Conservation (phyloP, 2,888 invertebrate species). For the Hypomecis atomaria region DNA sequence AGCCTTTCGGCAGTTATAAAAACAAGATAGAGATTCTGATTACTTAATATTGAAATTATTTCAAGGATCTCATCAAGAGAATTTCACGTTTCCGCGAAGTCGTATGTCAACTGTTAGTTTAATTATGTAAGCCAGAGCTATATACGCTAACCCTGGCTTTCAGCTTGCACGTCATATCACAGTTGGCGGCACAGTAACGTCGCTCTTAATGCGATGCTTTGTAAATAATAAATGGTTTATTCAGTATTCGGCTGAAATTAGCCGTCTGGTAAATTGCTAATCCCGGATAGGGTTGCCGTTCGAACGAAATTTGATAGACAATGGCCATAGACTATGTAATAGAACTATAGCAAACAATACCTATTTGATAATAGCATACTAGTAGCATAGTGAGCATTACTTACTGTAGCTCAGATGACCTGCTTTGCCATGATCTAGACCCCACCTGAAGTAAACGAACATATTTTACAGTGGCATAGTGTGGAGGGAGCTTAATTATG, state of each 20-base stretch:
- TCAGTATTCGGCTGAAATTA: slow-evolving; percentile 59
- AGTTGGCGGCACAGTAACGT: slow-evolving; percentile 7
- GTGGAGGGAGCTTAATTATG: too few relatives aligned
- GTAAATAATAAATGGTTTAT: slow-evolving; percentile 48
- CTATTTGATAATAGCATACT: too few relatives aligned
- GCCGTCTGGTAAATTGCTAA: slow-evolving; percentile 68
- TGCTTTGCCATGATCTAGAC: too few relatives aligned
- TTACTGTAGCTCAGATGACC: too few relatives aligned
- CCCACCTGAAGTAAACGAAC: too few relatives aligned
- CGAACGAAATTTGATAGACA: background rate
- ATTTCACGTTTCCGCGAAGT: background rate
- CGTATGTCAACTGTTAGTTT: slow-evolving; percentile 5
- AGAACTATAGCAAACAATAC: too few relatives aligned
- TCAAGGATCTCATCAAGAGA: background rate
- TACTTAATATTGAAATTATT: background rate
- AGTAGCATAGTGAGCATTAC: too few relatives aligned
- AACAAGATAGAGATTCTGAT: background rate
- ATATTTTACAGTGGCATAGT: too few relatives aligned
- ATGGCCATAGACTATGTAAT: background rate
- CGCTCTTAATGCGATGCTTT: slow-evolving; percentile 34
- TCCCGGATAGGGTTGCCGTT: slow-evolving; percentile 43
- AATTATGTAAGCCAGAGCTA: slow-evolving; percentile 11
- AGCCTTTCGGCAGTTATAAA: background rate
- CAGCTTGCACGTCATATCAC: slow-evolving; percentile 1
- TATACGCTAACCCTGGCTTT: slow-evolving; percentile 3